phyloP scores from a whole-genome alignment of 2,888 invertebrate species.

The Noctua fimbriata region DNA sequence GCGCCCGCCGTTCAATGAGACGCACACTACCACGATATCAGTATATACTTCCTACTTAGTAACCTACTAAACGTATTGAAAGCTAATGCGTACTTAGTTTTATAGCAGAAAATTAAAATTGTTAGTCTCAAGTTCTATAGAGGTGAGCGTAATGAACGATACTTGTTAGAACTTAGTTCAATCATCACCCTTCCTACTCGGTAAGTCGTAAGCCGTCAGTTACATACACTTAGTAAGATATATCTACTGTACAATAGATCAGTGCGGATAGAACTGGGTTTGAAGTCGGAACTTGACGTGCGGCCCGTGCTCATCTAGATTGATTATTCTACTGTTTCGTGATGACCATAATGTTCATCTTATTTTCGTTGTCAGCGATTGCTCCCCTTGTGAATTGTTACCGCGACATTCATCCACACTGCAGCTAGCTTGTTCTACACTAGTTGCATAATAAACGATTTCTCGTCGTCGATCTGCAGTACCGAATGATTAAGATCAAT shows the following conservation, averaged over 20 bases:
- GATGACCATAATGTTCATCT: background rate
- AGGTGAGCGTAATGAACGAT: background rate
- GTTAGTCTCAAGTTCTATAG: background rate
- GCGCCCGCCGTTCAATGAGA: slow-evolving; percentile 17
- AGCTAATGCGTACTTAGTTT: slow-evolving; percentile 3
- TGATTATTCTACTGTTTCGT: background rate
- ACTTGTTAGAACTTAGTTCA: slow-evolving; percentile 1
- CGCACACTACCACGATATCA: slow-evolving; percentile 1
- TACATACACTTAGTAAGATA: background rate
- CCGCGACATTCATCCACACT: background rate
- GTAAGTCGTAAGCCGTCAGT: background rate
- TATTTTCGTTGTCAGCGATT: background rate
- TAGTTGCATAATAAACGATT: background rate
- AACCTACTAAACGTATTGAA: background rate
- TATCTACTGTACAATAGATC: background rate
- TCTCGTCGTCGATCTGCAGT: background rate
- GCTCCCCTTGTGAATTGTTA: background rate
- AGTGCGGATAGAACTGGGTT: background rate
- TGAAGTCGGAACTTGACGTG: background rate
- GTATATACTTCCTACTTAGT: background rate
- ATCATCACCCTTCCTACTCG: background rate
- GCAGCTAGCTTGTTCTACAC: background rate
- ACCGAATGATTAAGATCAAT: background rate
- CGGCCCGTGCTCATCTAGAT: background rate
- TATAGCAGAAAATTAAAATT: slow-evolving; percentile 1